Base-by-base conservation (phyloP, 2,888 invertebrate genomes). In the Salticus scenicus region DNA sequence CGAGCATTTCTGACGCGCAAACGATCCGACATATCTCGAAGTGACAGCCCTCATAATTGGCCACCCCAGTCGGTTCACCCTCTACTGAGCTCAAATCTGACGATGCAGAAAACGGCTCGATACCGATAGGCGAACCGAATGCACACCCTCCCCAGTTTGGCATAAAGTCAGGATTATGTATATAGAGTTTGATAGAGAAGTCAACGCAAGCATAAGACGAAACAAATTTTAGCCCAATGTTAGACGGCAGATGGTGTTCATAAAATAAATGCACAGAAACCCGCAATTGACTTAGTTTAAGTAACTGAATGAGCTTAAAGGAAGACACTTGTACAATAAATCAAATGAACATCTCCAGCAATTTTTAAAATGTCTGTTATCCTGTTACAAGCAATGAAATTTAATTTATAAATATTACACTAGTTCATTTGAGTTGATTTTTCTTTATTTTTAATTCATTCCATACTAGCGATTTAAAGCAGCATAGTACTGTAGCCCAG, bases 41-140 rank as follows among this genome's bases (percentile, higher is more conserved):
- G 24, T 83, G 83, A 83, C 83, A 83, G 77, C 51, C 82, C 77
- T 77, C 77, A 69, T 82, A 71, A 76, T 76, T 76, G 76, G 51
- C 76, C 41, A 28, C 37, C 69, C 63, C 30, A 30, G 31, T 70
- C 71, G 28, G 51, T 63, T 70, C 30, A 57, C 74, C 69, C 63
- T 67, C 51, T 67, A 24, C 51, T 73, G 63, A 80, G 64, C 78
- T 63, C 24, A 63, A 57, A 27, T 64, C 75, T 63, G 71, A 31
- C 82, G 63, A 75, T 70, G 66, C 83, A 42, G 77, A 77, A 83
- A 76, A 67, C 83, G 30, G 72, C 20, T 70, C 64, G 71, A 82
- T 82, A 76, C 75, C 66, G 83, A 83, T 83, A 83, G 83, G 77
- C 71, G 76, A 76, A 57, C 57, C 57, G 33, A 51, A 28, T 71